A percentile compares a stretch with the other conserved stretches of the same genome.
phyloP scores from a whole-genome alignment of 2,797 vertebrate genomes.

The Perodicticus potto region DNA sequence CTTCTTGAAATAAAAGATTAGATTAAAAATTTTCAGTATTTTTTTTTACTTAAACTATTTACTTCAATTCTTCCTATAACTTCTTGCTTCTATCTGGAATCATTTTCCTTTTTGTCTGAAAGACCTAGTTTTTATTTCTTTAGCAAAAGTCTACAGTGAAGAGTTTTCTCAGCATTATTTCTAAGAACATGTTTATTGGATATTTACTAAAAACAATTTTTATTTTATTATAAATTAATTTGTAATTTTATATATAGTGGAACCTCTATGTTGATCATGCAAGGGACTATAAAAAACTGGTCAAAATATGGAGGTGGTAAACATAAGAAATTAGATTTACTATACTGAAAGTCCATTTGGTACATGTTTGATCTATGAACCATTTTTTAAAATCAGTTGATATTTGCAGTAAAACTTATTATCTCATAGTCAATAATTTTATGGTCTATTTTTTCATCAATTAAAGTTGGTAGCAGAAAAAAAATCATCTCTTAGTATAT shows the following conservation, averaged over 20 bases:
- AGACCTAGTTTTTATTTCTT: not conserved
- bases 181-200: not conserved
- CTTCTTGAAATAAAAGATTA: not conserved
- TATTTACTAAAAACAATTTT: not conserved
- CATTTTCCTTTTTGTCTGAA: not conserved
- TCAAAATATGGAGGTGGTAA: too few relatives aligned
- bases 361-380: too few relatives aligned
- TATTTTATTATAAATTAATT: not conserved
- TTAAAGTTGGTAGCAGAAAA: not conserved
- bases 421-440: conserved; percentile 75
- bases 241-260: not conserved
- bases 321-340: too few relatives aligned
- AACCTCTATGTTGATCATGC: too few relatives aligned
- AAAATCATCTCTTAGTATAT: not conserved
- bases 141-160: not conserved
- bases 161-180: not conserved
- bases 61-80: not conserved
- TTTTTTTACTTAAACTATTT: not conserved
- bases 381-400: conserved; percentile 55
- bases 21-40: not conserved
- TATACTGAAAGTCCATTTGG: too few relatives aligned
- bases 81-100: not conserved
- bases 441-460: not conserved
- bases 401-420: conserved; percentile 83
- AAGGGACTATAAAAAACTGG: too few relatives aligned